Conservation (phyloP, 1,140 invertebrate genomes). For the Apolygus lucorum region DNA sequence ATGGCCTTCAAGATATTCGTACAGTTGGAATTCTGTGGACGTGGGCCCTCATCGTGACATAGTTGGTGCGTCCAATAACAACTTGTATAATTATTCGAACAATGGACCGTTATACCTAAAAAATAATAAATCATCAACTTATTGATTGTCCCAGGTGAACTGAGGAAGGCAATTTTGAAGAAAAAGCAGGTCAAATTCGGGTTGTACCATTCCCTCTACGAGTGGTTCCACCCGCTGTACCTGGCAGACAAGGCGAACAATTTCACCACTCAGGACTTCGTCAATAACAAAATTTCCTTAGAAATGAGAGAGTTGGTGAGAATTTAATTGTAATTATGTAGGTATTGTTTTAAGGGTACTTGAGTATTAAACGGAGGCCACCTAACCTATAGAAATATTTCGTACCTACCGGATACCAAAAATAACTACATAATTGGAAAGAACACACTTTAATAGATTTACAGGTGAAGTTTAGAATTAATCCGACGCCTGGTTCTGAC, state of each 20-base stretch:
- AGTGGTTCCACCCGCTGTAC: conserved; percentile 87
- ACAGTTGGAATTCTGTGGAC: conserved; percentile 83
- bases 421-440: no score
- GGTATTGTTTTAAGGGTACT: no score
- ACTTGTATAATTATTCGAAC: no score
- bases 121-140: no score
- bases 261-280: conserved; percentile 58
- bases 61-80: conserved; percentile 53
- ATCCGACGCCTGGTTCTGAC: no score
- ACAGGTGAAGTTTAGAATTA: no score
- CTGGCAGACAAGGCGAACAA: conserved; percentile 58
- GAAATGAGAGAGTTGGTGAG: conserved; percentile 63
- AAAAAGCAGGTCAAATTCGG: conserved; percentile 63
- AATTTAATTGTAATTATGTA: neutral
- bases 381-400: no score
- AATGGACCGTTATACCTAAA: no score
- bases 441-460: no score
- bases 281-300: conserved; percentile 57
- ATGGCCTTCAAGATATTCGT: conserved; percentile 78
- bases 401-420: no score
- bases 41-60: conserved; percentile 76
- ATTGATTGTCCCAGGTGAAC: conserved; percentile 51
- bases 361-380: no score
- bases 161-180: conserved; percentile 56
- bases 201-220: conserved; percentile 80